Evolutionary conservation across 2,888 invertebrate genomes (phyloP).

Genomic region (Netelia virgata): DNA sequence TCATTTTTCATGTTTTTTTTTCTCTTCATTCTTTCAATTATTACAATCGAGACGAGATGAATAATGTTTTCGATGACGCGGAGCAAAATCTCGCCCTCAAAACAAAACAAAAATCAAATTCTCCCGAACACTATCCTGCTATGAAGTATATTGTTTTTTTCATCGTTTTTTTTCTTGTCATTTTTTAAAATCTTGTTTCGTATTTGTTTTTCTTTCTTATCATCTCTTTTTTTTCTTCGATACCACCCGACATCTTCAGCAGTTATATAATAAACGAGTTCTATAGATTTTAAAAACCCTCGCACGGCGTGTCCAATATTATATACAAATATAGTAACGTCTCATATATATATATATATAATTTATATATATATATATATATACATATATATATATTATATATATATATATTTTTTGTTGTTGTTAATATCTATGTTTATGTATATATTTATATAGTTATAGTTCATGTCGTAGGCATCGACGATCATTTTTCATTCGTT

Average conservation of each 20-base stretch:
- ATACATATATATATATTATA: constrained; percentile 67
- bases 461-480: background rate
- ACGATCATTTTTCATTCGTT: constrained; percentile 1
- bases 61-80: constrained; percentile 59
- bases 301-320: constrained; percentile 73
- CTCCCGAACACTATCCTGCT: constrained; percentile 42
- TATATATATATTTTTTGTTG: constrained; percentile 33
- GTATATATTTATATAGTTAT: constrained; percentile 20
- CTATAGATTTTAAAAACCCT: constrained; percentile 72
- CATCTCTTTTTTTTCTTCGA: constrained; percentile 51
- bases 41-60: constrained; percentile 62
- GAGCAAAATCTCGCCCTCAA: constrained; percentile 41
- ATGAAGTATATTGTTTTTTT: constrained; percentile 19
- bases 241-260: constrained; percentile 63
- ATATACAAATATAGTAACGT: constrained; percentile 80
- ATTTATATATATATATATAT: constrained; percentile 70
- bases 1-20: constrained; percentile 1
- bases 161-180: background rate
- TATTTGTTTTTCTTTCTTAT: constrained; percentile 8
- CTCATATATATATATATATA: constrained; percentile 68
- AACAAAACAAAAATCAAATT: constrained; percentile 48
- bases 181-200: background rate
- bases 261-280: constrained; percentile 67
- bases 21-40: constrained; percentile 33
- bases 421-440: constrained; percentile 38